phyloP scores from a whole-genome alignment of 2,797 vertebrate species.

The Sebastes hopkinsi region DNA sequence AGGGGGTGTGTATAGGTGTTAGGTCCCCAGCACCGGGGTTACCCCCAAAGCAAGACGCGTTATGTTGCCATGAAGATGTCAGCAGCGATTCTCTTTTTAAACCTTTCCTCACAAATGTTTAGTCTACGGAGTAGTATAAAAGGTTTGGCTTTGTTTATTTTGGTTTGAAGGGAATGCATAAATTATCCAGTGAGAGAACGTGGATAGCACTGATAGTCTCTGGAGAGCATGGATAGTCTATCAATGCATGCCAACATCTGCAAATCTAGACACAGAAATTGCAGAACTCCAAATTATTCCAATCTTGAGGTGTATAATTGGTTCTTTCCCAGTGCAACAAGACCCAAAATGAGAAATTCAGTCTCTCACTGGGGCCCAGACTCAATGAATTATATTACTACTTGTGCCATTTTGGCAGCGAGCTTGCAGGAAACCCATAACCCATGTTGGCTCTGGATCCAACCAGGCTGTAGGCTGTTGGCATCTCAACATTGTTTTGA shows the following conservation, averaged over 20 bases:
- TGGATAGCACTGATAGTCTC: background rate
- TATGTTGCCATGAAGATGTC: background rate
- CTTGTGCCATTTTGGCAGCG: constrained; percentile 61
- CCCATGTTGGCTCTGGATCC: constrained; percentile 47
- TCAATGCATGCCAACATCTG: background rate
- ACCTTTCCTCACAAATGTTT: background rate
- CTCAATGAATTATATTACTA: constrained; percentile 45
- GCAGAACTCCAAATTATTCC: background rate
- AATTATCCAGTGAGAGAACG: background rate
- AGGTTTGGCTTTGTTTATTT: background rate
- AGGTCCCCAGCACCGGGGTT: background rate
- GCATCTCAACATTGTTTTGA: constrained; percentile 66
- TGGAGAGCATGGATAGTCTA: background rate
- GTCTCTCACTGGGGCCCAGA: background rate
- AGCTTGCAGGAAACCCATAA: constrained; percentile 46
- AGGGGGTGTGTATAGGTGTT: background rate
- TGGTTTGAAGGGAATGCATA: background rate
- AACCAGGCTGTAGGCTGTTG: constrained; percentile 59
- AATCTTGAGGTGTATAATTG: background rate
- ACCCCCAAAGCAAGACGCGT: background rate
- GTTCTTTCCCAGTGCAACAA: background rate
- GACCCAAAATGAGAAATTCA: constrained; percentile 21
- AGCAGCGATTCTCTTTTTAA: background rate
- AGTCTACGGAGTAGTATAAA: background rate
- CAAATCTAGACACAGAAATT: background rate